Percentiles rank a stretch among this genome's conserved stretches.
Evolutionary conservation across 1,140 invertebrate species (phyloP).

Genomic region (Drosophila rhopaloa): DNA sequence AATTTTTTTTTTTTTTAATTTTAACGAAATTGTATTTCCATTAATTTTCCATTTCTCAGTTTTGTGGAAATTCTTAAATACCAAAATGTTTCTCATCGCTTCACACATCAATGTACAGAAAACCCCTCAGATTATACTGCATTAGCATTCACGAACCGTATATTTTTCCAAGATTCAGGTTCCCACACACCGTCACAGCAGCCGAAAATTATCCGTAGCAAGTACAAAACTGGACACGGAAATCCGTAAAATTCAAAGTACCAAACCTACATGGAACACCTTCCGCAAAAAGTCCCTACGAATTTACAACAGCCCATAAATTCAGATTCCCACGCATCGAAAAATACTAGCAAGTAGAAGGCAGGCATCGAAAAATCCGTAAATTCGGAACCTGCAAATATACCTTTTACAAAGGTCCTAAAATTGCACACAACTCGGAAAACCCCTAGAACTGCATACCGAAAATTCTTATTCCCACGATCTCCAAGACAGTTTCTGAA

Average conservation of each 20-base stretch:
- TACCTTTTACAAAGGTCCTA: slow-evolving; percentile 20
- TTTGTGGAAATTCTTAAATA: too few species aligned
- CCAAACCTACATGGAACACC: slow-evolving; percentile 1
- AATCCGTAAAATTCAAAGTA: neutral
- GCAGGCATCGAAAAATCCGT: neutral
- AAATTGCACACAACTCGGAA: slow-evolving; percentile 14
- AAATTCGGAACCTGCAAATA: slow-evolving; percentile 10
- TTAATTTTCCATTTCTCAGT: too few species aligned
- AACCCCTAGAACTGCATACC: slow-evolving; percentile 5
- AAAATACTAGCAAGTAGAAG: slow-evolving; percentile 41
- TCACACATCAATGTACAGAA: neutral
- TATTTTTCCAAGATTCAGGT: slow-evolving; percentile 13
- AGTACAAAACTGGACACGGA: slow-evolving; percentile 17
- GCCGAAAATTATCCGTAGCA: slow-evolving; percentile 17
- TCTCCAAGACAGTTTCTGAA: neutral
- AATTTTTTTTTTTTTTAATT: neutral
- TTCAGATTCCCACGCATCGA: slow-evolving; percentile 4
- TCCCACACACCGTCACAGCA: neutral
- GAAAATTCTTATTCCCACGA: slow-evolving; percentile 1
- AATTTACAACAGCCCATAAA: too few species aligned
- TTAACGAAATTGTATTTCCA: too few species aligned
- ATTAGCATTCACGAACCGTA: slow-evolving; percentile 1
- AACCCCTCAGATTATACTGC: neutral
- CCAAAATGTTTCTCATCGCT: too few species aligned
- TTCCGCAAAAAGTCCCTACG: neutral